Evolutionary conservation across 92 coral and sea anemone species (phyloP), one percentile per base, ranked within the genome.

Genomic region (Plumapathes pennacea): DNA sequence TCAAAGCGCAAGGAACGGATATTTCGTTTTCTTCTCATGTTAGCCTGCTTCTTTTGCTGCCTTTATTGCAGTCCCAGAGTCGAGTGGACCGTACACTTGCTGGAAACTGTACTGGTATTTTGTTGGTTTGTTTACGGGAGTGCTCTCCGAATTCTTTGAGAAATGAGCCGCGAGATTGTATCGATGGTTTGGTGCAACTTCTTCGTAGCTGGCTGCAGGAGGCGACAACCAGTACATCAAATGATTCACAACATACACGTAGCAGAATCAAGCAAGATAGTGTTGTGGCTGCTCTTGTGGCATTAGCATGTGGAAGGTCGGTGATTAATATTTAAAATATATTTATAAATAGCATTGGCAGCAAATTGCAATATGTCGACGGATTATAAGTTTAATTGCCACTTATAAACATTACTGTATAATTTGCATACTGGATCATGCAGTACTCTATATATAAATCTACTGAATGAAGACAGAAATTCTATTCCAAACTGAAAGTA

Each of bases 271-370:
- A 69, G 43, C 69, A 69, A 42, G 98, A 92, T 62, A 82, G 62
- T 27, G 56, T 85, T 21, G 53, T 88, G 31, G 80, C 89, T 19
- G 80, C 96, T 14, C 78, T 88, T 45, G 61, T 89, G 37, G 84
- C 98, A 19, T 50, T 92, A 62, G 98, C 96, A 25, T 92, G 96
- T 69, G 92, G 92, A 71, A 92, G 96, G 98, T 92, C 69, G 31
- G 64, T 44, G 30, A n/a, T 39, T 18, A 36, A 9, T 25, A 19
- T 11, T 50, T 11, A 13, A 14, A 25, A 26, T 24, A 0, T 2
- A n/a, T n/a, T n/a, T n/a, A n/a, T n/a, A n/a, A n/a, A n/a, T n/a
- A n/a, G n/a, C n/a, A n/a, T n/a, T n/a, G n/a, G n/a, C n/a, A n/a
- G n/a, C n/a, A n/a, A n/a, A n/a, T n/a, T n/a, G n/a, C n/a, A n/a